Evolutionary conservation across 2,888 invertebrate genomes (phyloP), one percentile per base, ranked within the genome.

Genomic region (Leptopilina syphax): DNA sequence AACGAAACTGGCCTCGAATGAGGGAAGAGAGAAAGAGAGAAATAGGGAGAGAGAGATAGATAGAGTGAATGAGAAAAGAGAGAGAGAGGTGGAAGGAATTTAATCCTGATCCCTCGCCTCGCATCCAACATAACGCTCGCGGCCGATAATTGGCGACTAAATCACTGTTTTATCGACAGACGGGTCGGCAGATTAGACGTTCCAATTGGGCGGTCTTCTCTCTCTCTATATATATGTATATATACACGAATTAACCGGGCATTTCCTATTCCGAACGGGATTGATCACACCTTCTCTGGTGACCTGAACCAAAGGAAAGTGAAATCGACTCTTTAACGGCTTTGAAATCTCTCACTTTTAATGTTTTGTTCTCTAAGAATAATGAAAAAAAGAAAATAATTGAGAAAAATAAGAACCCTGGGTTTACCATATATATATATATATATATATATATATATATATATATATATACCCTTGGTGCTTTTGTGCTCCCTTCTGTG

Each of bases 1-100:
- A 80, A 79, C 76, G 80, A 24, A 63, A 73, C 67, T 77, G 82
- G 80, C 80, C 80, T 81, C 77, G 78, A 82, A 79, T 76, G 73
- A 77, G 54, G 47, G 66, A n/a, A 34, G 8, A 44, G 44, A 44
- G 44, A 44, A 44, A 44, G 5, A 41, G 41, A 41, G 41, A 44
- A 8, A 44, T 0, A 44, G 44, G 5, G 44, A 44, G 44, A 44
- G 1, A 44, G 44, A 44, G 66, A 44, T 8, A 7, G 44, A 44
- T 8, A 44, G 7, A 44, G 44, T 8, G 44, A 44, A 44, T 8
- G 44, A 44, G 44, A 44, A 8, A 44, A 44, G 44, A 44, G 44
- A 44, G 44, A 44, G 44, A 81, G 65, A 78, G 70, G 24, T 34
- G 44, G 70, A 41, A 65, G 78, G 77, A 78, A 79, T 78, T 76